phyloP scores from a whole-genome alignment of 2,797 vertebrate species.

The Girardinus metallicus region DNA sequence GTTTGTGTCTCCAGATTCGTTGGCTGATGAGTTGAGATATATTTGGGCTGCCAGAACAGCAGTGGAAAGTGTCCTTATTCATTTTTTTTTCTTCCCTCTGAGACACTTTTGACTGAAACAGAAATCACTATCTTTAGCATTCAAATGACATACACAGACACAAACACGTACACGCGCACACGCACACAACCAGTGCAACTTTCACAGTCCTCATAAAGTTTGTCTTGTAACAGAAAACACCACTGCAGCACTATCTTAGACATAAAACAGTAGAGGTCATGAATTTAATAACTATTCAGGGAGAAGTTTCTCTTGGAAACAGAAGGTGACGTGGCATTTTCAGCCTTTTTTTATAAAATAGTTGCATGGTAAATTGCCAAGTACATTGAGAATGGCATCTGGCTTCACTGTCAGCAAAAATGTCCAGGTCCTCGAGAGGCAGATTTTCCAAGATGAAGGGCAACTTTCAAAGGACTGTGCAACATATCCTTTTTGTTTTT shows the following conservation, averaged over 20 bases:
- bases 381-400: slow-evolving; percentile 12
- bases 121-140: slow-evolving; percentile 39
- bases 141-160: slow-evolving; percentile 24
- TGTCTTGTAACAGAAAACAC: slow-evolving; percentile 24
- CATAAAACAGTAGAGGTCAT: slow-evolving; percentile 36
- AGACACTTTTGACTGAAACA: slow-evolving; percentile 14
- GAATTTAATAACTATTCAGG: slow-evolving; percentile 48
- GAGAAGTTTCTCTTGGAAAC: slow-evolving; percentile 43
- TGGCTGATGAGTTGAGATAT: slow-evolving; percentile 7
- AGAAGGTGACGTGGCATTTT: slow-evolving; percentile 24
- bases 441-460: slow-evolving; percentile 45
- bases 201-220: slow-evolving; percentile 28
- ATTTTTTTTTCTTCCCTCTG: neutral
- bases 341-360: slow-evolving; percentile 22
- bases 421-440: slow-evolving; percentile 28
- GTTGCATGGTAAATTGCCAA: slow-evolving; percentile 41
- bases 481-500: slow-evolving; percentile 25
- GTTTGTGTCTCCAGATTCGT: slow-evolving; percentile 1
- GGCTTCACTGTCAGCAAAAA: slow-evolving; percentile 38
- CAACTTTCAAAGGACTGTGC: slow-evolving; percentile 17
- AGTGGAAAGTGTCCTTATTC: slow-evolving; percentile 39
- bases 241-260: slow-evolving; percentile 2
- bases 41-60: slow-evolving; percentile 24
- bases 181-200: slow-evolving; percentile 7
- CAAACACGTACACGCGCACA: neutral